These are phyloP conservation scores for Leptinotarsa haldemani DNA, from an alignment of 2,888 invertebrate species.

Conservation along the genomic window DNA sequence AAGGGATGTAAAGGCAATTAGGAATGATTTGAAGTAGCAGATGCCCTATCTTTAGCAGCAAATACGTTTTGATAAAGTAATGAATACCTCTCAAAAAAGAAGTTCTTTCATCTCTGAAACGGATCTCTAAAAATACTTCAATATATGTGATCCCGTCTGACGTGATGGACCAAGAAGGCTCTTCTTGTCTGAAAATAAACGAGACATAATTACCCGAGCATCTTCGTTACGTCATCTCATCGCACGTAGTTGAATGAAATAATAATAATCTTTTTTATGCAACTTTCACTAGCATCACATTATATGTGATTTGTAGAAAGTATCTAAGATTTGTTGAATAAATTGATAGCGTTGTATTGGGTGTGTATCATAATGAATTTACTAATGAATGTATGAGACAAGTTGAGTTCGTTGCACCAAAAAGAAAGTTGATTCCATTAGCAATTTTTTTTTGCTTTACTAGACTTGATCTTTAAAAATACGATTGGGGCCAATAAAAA, in stretches of 20 bases:
- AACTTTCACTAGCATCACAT: slow-evolving; percentile 11
- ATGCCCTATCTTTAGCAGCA: neutral
- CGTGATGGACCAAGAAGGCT: neutral
- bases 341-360: slow-evolving; percentile 2
- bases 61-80: neutral
- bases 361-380: neutral
- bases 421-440: neutral
- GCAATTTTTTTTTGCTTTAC: neutral
- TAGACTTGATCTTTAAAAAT: too few relatives aligned
- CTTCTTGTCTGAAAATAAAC: neutral
- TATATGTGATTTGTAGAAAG: slow-evolving; percentile 16
- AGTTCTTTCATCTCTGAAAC: slow-evolving; percentile 10
- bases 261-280: slow-evolving; percentile 9
- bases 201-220: neutral
- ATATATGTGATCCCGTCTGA: neutral
- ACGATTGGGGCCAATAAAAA: too few relatives aligned
- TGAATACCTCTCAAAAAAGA: neutral
- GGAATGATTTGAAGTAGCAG: neutral
- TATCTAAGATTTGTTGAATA: slow-evolving; percentile 10
- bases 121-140: slow-evolving; percentile 12
- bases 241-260: slow-evolving; percentile 13
- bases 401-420: slow-evolving; percentile 4
- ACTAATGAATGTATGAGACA: neutral
- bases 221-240: neutral
- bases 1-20: neutral